Evolutionary conservation across 2,797 vertebrate species (phyloP), one percentile per base, ranked within the genome.

Genomic region (Percopsis omiscomaycus): DNA sequence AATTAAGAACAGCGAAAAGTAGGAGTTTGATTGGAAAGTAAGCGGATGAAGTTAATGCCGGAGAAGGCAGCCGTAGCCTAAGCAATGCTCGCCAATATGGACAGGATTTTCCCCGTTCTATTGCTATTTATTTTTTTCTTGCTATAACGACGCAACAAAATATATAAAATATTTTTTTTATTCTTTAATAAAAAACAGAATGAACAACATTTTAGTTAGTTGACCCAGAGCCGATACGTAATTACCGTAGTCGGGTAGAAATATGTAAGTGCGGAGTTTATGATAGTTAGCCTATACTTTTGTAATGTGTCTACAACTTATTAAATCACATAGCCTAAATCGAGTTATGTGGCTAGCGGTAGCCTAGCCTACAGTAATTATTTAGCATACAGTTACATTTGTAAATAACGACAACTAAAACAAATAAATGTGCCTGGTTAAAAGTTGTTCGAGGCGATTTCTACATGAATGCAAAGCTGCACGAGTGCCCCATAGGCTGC

Each of bases 1-100:
- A 93, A 93, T 93, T 91, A 92, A 90, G 87, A 88, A 87, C 73
- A 87, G 90, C 84, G 84, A 84, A 87, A 91, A 93, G 90, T 91
- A 89, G 87, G 90, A 92, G 91, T 93, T 93, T 92, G 91, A 92
- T 92, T 79, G 89, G 90, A 87, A 42, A 42, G 47, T 48, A 84
- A 88, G 83, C 86, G 78, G 86, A 73, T 83, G 82, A 88, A 90
- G 88, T 89, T 89, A 87, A 86, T 62, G 62, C 56, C 5, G 79
- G 71, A 72, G 81, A 72, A 61, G 74, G 74, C 68, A 63, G 82
- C 76, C 27, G 59, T 59, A 59, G 74, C 75, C 44, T 45, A 66
- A 75, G 52, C 71, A 44, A 5, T 62, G 67, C 73, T 60, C 70
- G 73, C 8, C 75, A 75, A 64, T 58, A 67, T 69, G 52, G 63